Conservation (phyloP, 2,888 invertebrate species). For the Zaprionus bogoriensis region DNA sequence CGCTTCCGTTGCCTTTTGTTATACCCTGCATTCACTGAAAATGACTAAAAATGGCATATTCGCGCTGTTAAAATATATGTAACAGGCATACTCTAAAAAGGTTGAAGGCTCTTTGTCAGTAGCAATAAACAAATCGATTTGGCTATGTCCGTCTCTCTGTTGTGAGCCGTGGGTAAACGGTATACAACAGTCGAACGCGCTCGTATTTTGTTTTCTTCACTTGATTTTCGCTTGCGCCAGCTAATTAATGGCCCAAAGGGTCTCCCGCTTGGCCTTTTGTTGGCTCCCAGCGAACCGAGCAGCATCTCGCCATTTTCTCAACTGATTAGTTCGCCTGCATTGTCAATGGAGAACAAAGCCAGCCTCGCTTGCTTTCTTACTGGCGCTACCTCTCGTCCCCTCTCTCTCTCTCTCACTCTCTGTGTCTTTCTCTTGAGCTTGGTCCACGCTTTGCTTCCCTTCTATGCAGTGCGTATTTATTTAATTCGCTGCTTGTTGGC, state of each 20-base stretch:
- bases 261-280: conserved; percentile 50
- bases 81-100: too few species aligned
- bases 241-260: conserved; percentile 70
- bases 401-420: neutral
- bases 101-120: too few species aligned
- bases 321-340: conserved; percentile 71
- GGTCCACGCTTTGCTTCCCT: too few species aligned
- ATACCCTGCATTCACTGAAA: too few species aligned
- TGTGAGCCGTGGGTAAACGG: too few species aligned
- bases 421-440: neutral
- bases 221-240: conserved; percentile 50
- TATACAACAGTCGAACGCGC: too few species aligned
- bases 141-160: too few species aligned
- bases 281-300: conserved; percentile 18
- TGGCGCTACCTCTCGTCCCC: neutral
- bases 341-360: conserved; percentile 59
- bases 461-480: conserved; percentile 55
- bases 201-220: too few species aligned
- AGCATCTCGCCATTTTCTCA: conserved; percentile 60
- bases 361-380: conserved; percentile 1
- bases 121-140: too few species aligned
- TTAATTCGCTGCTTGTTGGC: conserved; percentile 62
- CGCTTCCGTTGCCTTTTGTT: conserved; percentile 32
- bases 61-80: too few species aligned
- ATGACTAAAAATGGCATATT: too few species aligned